Evolutionary conservation across 1,140 invertebrate genomes (phyloP).

Genomic region (Microplitis mediator): DNA sequence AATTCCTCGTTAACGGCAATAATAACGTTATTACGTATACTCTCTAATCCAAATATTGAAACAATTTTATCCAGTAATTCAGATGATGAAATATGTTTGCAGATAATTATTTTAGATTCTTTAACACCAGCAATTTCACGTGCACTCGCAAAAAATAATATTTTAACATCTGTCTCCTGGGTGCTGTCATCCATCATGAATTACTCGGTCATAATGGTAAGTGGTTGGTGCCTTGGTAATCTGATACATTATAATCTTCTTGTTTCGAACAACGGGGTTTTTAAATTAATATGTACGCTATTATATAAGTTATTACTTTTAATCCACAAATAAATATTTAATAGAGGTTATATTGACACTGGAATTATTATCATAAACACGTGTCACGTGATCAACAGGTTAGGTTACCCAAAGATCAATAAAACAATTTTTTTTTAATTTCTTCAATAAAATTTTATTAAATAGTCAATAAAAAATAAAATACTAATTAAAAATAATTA

Average conservation of each 20-base stretch:
- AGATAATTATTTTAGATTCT: constrained; percentile 63
- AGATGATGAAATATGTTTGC: constrained; percentile 58
- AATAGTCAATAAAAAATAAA: background rate
- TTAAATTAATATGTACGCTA: background rate
- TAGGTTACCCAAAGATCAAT: too few species aligned
- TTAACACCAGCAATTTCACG: constrained; percentile 75
- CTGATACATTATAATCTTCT: background rate
- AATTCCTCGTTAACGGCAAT: constrained; percentile 84
- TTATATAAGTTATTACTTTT: background rate
- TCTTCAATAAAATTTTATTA: too few species aligned
- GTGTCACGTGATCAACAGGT: too few species aligned
- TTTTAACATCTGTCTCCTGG: constrained; percentile 60
- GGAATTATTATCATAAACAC: too few species aligned
- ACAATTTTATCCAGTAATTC: constrained; percentile 68
- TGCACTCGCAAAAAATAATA: constrained; percentile 88
- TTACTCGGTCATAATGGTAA: constrained; percentile 1
- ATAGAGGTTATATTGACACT: too few species aligned
- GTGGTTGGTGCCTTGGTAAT: background rate
- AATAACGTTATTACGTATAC: constrained; percentile 74
- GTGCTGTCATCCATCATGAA: constrained; percentile 25
- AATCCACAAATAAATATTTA: too few species aligned
- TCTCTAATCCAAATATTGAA: constrained; percentile 67
- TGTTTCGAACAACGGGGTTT: background rate
- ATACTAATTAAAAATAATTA: background rate
- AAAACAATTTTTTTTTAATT: too few species aligned